Conservation (phyloP, 2,888 invertebrate species). For the Nephrotoma flavescens region DNA sequence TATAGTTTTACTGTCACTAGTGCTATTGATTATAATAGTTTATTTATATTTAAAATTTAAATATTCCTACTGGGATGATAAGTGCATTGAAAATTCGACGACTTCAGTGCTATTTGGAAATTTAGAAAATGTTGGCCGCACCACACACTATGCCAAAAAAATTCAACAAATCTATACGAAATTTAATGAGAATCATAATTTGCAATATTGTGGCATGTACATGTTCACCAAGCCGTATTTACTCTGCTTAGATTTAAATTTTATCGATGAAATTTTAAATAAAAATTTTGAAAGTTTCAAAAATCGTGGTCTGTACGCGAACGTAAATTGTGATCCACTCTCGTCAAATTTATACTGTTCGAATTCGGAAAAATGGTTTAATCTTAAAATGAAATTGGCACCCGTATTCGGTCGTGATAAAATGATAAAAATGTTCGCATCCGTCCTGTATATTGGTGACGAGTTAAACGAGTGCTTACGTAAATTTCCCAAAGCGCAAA, state of each 20-base stretch:
- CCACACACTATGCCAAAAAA: not conserved
- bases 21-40: not conserved
- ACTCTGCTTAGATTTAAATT: constrained; percentile 16
- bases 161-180: not conserved
- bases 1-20: not conserved
- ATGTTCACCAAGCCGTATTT: constrained; percentile 10
- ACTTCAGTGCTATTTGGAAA: not conserved
- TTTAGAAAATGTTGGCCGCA: not conserved
- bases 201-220: not conserved
- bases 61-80: not conserved
- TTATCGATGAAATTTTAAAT: constrained; percentile 22
- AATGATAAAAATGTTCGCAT: constrained; percentile 33
- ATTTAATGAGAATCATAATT: not conserved
- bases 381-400: constrained; percentile 30
- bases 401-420: constrained; percentile 36
- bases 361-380: constrained; percentile 32
- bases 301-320: constrained; percentile 22
- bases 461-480: constrained; percentile 13
- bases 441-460: constrained; percentile 20
- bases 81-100: not conserved
- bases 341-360: constrained; percentile 22
- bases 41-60: constrained; percentile 1
- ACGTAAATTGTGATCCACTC: constrained; percentile 25
- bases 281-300: constrained; percentile 28
- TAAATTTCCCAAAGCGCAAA: constrained; percentile 10